Base-by-base conservation (phyloP, 2,888 invertebrate genomes). In the Mycalesis mineus region DNA sequence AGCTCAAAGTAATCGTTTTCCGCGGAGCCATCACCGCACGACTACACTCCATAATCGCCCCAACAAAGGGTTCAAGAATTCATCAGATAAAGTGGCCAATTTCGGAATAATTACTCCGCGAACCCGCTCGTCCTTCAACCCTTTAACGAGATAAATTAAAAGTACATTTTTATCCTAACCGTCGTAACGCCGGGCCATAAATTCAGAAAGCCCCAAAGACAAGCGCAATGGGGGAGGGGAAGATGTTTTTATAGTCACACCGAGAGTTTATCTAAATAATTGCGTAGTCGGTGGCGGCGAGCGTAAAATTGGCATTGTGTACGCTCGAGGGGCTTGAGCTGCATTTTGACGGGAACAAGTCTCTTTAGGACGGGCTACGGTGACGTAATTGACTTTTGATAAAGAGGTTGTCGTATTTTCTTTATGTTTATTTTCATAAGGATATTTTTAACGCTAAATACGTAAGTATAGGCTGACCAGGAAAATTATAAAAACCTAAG, bases 71-170 rank as follows among this genome's bases (percentile, higher is more conserved):
- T 78, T 77, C 72, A 74, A 71, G 84, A 84, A 88, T 88, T 89
- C 88, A 89, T 89, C 88, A 88, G 84, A 77, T 77, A 87, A 88
- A 89, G 89, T 89, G 89, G 87, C 84, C 88, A 89, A 89, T 89
- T 88, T 77, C 78, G 82, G 85, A 84, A 86, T 88, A 89, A 89
- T 89, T 88, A 88, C 88, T 88, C 77, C 84, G 84, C 85, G 82
- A 82, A 83, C 85, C 88, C 79, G 75, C 75, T 77, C 85, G 88
- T 88, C 83, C 85, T 82, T 88, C 88, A 89, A 89, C 88, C 89
- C 89, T 89, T 89, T 89, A 89, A 88, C 88, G 87, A 88, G 88
- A 89, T 88, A 88, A 89, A 89, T 89, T 89, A 89, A 89, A 89
- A 88, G 89, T 87, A 88, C 84, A 88, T 89, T 89, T 89, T 89